These are phyloP conservation scores for Odontamblyopus rebecca DNA, from an alignment of 2,797 vertebrate genomes.

Conservation along the genomic window DNA sequence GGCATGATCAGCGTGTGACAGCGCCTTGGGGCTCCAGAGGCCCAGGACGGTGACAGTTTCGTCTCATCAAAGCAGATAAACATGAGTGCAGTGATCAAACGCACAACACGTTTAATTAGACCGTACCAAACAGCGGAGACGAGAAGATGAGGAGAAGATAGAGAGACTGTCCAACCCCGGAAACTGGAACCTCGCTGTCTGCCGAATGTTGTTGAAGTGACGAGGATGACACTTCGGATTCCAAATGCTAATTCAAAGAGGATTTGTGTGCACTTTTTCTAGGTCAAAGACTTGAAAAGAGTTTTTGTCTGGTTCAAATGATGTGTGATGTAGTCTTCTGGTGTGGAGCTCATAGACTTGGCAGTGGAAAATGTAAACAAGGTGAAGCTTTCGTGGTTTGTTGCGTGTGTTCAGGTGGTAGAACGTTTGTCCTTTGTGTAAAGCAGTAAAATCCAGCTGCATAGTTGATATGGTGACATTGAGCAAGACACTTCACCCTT, in stretches of 20 bases:
- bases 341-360: conserved; percentile 7
- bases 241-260: conserved; percentile 61
- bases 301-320: conserved; percentile 9
- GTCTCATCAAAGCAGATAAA: conserved; percentile 59
- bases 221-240: conserved; percentile 51
- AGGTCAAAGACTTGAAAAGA: conserved; percentile 58
- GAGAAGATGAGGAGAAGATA: conserved; percentile 32
- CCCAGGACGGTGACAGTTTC: conserved; percentile 27
- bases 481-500: not conserved
- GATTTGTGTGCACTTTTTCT: conserved; percentile 55
- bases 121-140: conserved; percentile 38
- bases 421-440: not conserved
- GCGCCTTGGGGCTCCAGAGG: conserved; percentile 9
- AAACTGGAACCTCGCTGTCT: conserved; percentile 39
- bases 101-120: conserved; percentile 48
- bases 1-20: conserved; percentile 27
- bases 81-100: conserved; percentile 56
- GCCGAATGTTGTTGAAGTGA: conserved; percentile 50
- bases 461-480: not conserved
- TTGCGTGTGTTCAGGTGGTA: not conserved
- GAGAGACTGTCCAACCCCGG: conserved; percentile 46
- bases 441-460: not conserved
- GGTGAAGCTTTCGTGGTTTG: not conserved
- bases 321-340: conserved; percentile 19
- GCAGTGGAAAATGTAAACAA: not conserved